phyloP scores from a whole-genome alignment of 2,113 vertebrate genomes.

The Apus apus region DNA sequence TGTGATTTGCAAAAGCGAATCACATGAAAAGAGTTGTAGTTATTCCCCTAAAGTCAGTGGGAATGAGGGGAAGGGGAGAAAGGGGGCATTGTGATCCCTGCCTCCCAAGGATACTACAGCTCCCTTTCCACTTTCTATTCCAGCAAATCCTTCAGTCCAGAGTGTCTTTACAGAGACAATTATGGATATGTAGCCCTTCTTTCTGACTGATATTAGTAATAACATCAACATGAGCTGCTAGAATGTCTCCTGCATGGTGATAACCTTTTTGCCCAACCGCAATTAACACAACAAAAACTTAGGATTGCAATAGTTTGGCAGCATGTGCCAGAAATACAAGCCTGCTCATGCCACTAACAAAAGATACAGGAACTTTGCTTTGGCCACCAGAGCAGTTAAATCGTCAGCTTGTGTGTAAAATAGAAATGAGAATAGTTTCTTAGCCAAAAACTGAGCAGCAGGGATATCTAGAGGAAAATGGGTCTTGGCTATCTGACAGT shows the following conservation, averaged over 20 bases:
- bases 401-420: background rate
- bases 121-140: background rate
- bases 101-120: background rate
- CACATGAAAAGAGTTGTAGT: background rate
- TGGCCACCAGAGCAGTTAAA: background rate
- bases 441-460: background rate
- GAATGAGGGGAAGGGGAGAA: too few relatives aligned
- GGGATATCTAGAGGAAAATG: background rate
- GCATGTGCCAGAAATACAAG: background rate
- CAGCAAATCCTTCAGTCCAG: background rate
- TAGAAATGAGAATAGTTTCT: background rate
- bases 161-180: background rate
- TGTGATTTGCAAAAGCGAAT: background rate
- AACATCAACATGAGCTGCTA: rapidly evolving
- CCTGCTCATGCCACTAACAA: background rate
- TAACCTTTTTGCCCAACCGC: background rate
- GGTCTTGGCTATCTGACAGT: background rate
- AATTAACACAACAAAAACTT: background rate
- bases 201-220: background rate
- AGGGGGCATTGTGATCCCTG: background rate
- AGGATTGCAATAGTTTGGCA: background rate
- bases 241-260: rapidly evolving
- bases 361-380: background rate
- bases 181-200: background rate
- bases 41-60: background rate